A percentile compares a stretch with the other conserved stretches of the same genome.
Evolutionary conservation across 2,113 vertebrate genomes (phyloP).

Genomic region (Aldabrachelys gigantea): DNA sequence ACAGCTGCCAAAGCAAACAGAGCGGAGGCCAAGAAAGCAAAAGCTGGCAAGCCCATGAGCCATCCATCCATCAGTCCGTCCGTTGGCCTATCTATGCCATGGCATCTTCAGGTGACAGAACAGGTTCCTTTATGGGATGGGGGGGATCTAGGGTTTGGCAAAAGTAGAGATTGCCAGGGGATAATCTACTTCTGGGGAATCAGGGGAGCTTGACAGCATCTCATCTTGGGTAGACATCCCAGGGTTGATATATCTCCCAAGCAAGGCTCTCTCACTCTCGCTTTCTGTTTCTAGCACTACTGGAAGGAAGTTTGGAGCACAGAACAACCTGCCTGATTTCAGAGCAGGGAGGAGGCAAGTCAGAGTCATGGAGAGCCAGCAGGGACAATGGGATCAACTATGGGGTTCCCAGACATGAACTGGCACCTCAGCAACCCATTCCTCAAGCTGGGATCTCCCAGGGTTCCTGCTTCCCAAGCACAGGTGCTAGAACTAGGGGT

Average conservation of each 20-base stretch:
- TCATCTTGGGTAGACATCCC: background rate
- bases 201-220: fast-evolving
- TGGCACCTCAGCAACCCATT: background rate
- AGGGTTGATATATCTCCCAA: background rate
- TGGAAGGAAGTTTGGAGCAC: background rate
- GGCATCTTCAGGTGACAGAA: fast-evolving
- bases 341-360: background rate
- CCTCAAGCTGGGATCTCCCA: background rate
- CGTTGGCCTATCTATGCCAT: background rate
- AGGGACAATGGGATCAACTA: background rate
- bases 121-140: background rate
- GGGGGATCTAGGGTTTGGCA: background rate
- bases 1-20: slow-evolving; percentile 70
- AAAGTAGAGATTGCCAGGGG: background rate
- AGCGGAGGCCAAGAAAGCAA: slow-evolving; percentile 51
- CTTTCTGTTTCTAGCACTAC: background rate
- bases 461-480: background rate
- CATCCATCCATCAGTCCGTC: slow-evolving; percentile 45
- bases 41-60: slow-evolving; percentile 50
- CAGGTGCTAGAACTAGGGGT: no score
- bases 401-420: background rate
- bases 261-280: background rate
- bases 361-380: background rate
- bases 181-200: background rate
- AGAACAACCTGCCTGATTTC: background rate